Evolutionary conservation across 1,140 invertebrate genomes (phyloP), one percentile per base, ranked within the genome.

Genomic region (Octopus bimaculoides): DNA sequence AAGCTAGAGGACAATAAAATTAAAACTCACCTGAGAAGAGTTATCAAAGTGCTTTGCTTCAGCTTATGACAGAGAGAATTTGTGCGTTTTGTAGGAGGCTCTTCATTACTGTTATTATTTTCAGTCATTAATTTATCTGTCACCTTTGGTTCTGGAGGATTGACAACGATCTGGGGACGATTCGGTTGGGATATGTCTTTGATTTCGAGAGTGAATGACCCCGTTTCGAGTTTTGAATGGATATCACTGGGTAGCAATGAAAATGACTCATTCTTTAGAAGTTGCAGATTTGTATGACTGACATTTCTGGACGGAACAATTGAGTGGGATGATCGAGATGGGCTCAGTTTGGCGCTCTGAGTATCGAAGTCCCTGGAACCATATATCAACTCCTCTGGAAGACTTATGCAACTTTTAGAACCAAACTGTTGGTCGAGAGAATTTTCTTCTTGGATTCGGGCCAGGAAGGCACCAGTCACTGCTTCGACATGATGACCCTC

Each of bases 41-140:
- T 10, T n/a, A 71, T 0, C 6, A 71, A 71, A 71, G 66, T n/a
- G 26, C 66, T 71, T 14, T 71, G 17, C 6, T 20, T n/a, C 26
- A 71, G 17, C 3, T 71, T 71, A n/a, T 9, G 14, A 71, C 66
- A 71, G 6, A 71, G 8, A 1, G 66, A 71, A 71, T 71, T 71
- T 71, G 17, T 5, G 17, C 7, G 17, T 71, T 71, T 71, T 9
- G 5, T 17, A 12, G 9, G 9, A 61, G 17, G 9, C 7, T 71
- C 66, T 71, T 71, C 66, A 14, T 41, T 41, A 3, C 26, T 2
- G 26, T 41, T 41, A 41, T 41, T 41, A 41, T 41, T 41, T 41
- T 10, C 66, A 8, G 66, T 71, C 66, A 71, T 71, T 71, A 71
- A 71, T 71, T 71, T 71, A 71, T 71, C 66, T 14, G 66, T 71